phyloP scores from a whole-genome alignment of 2,888 invertebrate species.

The Metopia argyrocephala region DNA sequence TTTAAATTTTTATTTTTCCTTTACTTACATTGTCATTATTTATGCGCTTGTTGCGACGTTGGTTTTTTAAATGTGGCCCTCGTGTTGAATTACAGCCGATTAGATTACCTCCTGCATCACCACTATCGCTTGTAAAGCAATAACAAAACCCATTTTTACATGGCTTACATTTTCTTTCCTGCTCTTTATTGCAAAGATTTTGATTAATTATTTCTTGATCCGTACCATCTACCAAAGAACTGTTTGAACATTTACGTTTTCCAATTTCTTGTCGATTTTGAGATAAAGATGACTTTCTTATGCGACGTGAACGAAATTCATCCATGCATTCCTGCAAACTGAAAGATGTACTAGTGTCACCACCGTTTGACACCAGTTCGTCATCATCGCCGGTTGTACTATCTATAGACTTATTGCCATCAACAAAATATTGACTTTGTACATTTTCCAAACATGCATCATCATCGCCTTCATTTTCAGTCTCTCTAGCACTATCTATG shows the following conservation, averaged over 20 bases:
- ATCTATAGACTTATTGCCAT: neutral
- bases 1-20: neutral
- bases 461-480: neutral
- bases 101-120: slow-evolving; percentile 66
- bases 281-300: slow-evolving; percentile 69
- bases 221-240: slow-evolving; percentile 29
- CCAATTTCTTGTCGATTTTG: slow-evolving; percentile 68
- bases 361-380: slow-evolving; percentile 66
- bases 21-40: slow-evolving; percentile 68
- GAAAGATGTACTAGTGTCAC: slow-evolving; percentile 73
- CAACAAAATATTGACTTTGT: neutral
- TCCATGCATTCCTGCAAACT: slow-evolving; percentile 76
- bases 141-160: slow-evolving; percentile 78
- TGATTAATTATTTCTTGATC: slow-evolving; percentile 75
- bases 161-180: slow-evolving; percentile 75
- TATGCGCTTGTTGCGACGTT: slow-evolving; percentile 68
- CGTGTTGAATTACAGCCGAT: slow-evolving; percentile 65
- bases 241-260: neutral
- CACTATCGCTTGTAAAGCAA: slow-evolving; percentile 78
- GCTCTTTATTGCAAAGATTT: slow-evolving; percentile 74
- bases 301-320: slow-evolving; percentile 75
- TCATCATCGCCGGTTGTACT: slow-evolving; percentile 68
- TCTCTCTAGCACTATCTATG: too few relatives aligned
- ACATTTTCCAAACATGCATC: neutral
- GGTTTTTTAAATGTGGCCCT: slow-evolving; percentile 67